Percentiles rank a stretch among this genome's conserved stretches.
phyloP scores from a whole-genome alignment of 2,797 vertebrate genomes.

The Tamandua tetradactyla region DNA sequence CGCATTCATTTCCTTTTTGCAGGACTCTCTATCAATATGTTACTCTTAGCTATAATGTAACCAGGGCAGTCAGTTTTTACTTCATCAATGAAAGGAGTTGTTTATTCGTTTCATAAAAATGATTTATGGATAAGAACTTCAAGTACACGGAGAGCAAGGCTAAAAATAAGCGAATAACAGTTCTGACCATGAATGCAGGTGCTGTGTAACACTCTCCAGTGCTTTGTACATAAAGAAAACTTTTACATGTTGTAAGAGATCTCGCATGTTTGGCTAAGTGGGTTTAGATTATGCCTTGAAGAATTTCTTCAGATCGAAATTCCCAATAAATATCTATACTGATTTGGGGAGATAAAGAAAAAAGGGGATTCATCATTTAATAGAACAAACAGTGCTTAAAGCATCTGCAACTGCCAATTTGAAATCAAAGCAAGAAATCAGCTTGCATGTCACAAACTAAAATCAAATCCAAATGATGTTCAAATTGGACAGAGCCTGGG shows the following conservation, averaged over 20 bases:
- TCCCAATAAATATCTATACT: conserved; percentile 44
- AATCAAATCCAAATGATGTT: conserved; percentile 59
- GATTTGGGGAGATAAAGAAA: not conserved
- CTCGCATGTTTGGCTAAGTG: conserved; percentile 64
- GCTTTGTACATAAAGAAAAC: conserved; percentile 61
- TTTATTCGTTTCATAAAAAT: conserved; percentile 74
- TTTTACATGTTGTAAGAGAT: conserved; percentile 47
- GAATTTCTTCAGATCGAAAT: conserved; percentile 10
- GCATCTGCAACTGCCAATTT: not conserved
- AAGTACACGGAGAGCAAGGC: conserved; percentile 65
- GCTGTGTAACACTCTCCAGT: conserved; percentile 66
- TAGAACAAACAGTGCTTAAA: conserved; percentile 36
- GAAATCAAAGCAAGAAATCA: conserved; percentile 58
- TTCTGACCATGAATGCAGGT: conserved; percentile 47
- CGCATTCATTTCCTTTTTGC: conserved; percentile 45
- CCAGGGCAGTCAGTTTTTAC: conserved; percentile 5
- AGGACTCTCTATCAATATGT: conserved; percentile 14
- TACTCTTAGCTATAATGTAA: conserved; percentile 66
- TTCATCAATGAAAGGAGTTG: conserved; percentile 69
- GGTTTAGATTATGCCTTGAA: conserved; percentile 60
- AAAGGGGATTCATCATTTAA: conserved; percentile 50
- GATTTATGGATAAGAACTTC: conserved; percentile 75
- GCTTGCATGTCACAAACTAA: conserved; percentile 59
- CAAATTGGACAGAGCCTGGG: conserved; percentile 39
- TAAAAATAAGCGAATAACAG: conserved; percentile 68